These are phyloP conservation scores for Phoxinus dragarum DNA, from an alignment of 2,797 vertebrate genomes.

Conservation along the genomic window DNA sequence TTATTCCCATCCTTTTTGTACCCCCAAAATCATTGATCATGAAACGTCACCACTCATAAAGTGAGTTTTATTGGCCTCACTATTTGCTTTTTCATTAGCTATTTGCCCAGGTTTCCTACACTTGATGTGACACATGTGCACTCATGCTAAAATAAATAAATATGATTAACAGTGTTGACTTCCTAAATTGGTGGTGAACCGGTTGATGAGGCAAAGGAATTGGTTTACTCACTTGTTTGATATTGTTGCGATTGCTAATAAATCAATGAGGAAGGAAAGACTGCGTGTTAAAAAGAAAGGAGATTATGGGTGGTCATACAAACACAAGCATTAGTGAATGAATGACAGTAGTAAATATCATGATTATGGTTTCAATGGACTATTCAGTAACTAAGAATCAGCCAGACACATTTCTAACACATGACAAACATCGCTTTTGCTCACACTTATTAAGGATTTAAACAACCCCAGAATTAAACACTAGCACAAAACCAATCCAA, in stretches of 20 bases:
- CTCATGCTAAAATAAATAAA: conserved; percentile 65
- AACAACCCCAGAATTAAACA: background rate
- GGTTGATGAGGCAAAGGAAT: conserved; percentile 46
- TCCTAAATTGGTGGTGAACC: conserved; percentile 71
- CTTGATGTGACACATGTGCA: conserved; percentile 49
- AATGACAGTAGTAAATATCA: conserved; percentile 9
- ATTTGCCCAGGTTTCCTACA: conserved; percentile 59
- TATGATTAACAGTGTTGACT: conserved; percentile 63
- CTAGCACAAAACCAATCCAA: background rate
- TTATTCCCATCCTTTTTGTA: conserved; percentile 50
- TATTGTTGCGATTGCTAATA: conserved; percentile 54
- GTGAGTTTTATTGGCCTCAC: conserved; percentile 64
- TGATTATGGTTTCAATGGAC: background rate
- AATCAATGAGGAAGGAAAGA: conserved; percentile 60
- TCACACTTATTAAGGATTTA: background rate
- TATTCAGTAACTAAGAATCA: background rate
- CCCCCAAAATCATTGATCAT: conserved; percentile 64
- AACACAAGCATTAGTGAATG: background rate
- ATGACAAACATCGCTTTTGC: background rate
- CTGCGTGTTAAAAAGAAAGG: conserved; percentile 43
- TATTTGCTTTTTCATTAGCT: conserved; percentile 70
- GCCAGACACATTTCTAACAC: background rate
- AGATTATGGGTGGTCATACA: background rate
- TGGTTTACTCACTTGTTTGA: conserved; percentile 60
- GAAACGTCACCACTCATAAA: conserved; percentile 33